Evolutionary conservation across 2,113 vertebrate genomes (phyloP).

Genomic region (Rhinolophus ferrumequinum): DNA sequence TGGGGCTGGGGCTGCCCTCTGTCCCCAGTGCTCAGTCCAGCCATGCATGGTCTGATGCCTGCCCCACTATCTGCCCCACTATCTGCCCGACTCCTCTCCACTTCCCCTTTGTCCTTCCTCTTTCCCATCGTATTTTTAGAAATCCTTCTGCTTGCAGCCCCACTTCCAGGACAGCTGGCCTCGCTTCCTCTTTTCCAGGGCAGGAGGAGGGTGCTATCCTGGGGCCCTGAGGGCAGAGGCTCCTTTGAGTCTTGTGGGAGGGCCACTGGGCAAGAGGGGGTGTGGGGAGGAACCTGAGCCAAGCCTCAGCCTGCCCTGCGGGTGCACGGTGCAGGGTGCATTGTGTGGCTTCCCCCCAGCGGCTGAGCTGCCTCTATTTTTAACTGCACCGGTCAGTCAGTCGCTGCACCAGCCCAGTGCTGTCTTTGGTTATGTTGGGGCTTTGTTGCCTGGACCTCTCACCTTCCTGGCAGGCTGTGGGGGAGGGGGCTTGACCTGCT

Average conservation of each 20-base stretch:
- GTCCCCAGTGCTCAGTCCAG: accelerated
- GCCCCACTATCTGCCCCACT: background rate
- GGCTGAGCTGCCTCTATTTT: constrained; percentile 28
- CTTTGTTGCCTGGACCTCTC: background rate
- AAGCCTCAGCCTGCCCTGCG: background rate
- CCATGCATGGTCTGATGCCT: background rate
- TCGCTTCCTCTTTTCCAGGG: constrained; percentile 69
- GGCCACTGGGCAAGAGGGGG: background rate
- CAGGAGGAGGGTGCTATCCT: background rate
- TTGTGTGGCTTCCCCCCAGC: background rate
- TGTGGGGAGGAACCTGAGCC: background rate
- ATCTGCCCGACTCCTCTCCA: background rate
- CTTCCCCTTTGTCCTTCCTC: constrained; percentile 76
- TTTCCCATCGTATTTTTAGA: constrained; percentile 72
- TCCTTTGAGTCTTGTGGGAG: background rate
- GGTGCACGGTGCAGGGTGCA: accelerated
- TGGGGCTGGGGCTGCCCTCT: background rate
- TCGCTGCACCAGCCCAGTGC: background rate
- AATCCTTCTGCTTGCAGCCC: background rate
- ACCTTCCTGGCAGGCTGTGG: background rate
- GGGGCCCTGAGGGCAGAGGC: too few species aligned
- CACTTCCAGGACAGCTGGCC: constrained; percentile 62
- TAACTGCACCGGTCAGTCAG: background rate
- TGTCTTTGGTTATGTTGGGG: background rate
- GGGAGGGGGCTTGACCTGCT: background rate